A percentile compares a stretch with the other conserved stretches of the same genome.
Conservation (phyloP, 2,888 invertebrate genomes). For the Zygaena filipendulae region DNA sequence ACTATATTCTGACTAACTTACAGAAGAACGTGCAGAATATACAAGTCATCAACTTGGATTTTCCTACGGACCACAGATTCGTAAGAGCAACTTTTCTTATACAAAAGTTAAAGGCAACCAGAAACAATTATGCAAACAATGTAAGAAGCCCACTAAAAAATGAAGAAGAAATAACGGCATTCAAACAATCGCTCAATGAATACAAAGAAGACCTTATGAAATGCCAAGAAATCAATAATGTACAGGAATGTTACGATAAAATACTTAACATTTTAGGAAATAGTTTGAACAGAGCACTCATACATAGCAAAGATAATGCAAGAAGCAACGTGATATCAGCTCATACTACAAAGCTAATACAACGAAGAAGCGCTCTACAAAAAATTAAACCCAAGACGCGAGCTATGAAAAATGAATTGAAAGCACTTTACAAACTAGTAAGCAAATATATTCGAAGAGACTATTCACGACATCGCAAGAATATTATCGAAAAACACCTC, state of each 20-base stretch:
- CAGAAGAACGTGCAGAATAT: no score
- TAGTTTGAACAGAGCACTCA: conserved; percentile 1
- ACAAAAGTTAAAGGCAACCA: no score
- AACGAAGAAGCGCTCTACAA: conserved; percentile 1
- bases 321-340: no score
- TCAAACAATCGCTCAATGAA: no score
- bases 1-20: no score
- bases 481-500: conserved; percentile 4
- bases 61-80: no score
- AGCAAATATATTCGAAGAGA: conserved; percentile 2
- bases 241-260: conserved; percentile 2
- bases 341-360: no score
- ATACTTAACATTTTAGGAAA: background rate
- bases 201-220: no score
- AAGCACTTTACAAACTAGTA: conserved; percentile 3
- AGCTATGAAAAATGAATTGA: conserved; percentile 5
- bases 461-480: conserved; percentile 1
- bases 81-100: conserved; percentile 7
- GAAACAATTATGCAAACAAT: no score
- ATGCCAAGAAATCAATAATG: background rate
- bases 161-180: no score
- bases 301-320: background rate
- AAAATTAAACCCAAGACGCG: conserved; percentile 4
- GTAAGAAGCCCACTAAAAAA: no score
- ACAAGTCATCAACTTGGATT: no score